Conservation (phyloP, 2,888 invertebrate species). For the Papilio elwesi region DNA sequence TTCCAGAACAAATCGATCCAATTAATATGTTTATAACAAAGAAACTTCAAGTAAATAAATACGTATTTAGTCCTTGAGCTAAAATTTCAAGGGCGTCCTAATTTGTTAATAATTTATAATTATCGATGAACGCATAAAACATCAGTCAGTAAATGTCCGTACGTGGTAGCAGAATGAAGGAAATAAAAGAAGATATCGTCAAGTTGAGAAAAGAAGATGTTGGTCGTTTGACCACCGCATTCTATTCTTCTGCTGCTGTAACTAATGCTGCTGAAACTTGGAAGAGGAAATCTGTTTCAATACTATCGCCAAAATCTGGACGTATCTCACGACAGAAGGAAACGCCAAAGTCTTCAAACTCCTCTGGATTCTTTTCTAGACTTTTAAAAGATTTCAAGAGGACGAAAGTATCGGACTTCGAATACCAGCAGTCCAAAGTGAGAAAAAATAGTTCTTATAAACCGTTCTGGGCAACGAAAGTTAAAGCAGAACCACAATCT, state of each 20-base stretch:
- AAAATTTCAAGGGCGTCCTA: conserved; percentile 43
- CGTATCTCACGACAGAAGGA: conserved; percentile 57
- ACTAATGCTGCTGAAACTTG: conserved; percentile 58
- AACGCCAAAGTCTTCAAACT: neutral
- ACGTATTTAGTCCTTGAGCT: conserved; percentile 45
- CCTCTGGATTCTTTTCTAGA: conserved; percentile 60
- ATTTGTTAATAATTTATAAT: conserved; percentile 41
- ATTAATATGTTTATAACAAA: conserved; percentile 32
- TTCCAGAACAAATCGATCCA: conserved; percentile 7
- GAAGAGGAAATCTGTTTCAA: conserved; percentile 69
- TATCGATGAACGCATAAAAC: conserved; percentile 6
- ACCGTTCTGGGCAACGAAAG: conserved; percentile 73
- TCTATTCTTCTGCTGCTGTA: conserved; percentile 55
- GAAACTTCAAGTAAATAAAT: neutral
- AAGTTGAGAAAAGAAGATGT: conserved; percentile 66
- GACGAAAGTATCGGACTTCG: conserved; percentile 68
- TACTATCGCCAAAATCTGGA: conserved; percentile 72
- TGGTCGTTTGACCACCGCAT: conserved; percentile 59
- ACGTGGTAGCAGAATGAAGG: conserved; percentile 58
- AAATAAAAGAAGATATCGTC: conserved; percentile 63
- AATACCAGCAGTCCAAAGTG: conserved; percentile 65
- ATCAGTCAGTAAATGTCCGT: conserved; percentile 36
- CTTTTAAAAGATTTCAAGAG: conserved; percentile 67
- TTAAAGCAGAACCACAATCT: conserved; percentile 46
- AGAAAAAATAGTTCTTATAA: conserved; percentile 65